phyloP scores from a whole-genome alignment of 2,113 vertebrate genomes.

The Mungos mungo region DNA sequence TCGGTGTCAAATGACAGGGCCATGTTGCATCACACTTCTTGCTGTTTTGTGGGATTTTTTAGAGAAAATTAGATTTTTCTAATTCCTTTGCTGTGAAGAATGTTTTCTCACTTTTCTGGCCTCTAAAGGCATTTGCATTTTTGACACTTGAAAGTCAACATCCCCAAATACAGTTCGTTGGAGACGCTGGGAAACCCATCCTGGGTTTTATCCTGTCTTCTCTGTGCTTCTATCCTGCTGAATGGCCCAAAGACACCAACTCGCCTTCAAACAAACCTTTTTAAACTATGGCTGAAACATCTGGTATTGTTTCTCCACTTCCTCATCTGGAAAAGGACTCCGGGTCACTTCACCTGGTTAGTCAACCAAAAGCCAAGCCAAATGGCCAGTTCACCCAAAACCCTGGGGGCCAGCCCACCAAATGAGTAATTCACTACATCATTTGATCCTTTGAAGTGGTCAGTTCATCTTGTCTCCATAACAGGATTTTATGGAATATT shows the following conservation, averaged over 20 bases:
- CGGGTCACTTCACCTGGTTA: not conserved
- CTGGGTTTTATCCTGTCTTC: not conserved
- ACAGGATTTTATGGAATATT: not conserved
- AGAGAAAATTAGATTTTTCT: not conserved
- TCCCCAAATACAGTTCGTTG: not conserved
- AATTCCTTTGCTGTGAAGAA: not conserved
- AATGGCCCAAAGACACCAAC: not conserved
- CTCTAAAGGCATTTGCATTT: not conserved
- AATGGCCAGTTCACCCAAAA: not conserved
- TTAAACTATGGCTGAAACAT: fast-evolving
- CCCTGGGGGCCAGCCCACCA: fast-evolving
- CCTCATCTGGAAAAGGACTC: not conserved
- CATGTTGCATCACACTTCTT: not conserved
- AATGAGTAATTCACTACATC: not conserved
- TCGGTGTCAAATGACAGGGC: not conserved
- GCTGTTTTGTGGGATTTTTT: not conserved
- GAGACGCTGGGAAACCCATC: not conserved
- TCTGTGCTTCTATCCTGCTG: not conserved
- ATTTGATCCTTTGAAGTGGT: not conserved
- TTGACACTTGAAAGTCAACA: not conserved
- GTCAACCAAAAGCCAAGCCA: not conserved
- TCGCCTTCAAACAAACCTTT: not conserved
- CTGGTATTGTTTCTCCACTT: not conserved
- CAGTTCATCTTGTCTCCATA: not conserved
- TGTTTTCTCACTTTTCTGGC: not conserved